Evolutionary conservation across 92 coral and sea anemone species (phyloP), one percentile per base, ranked within the genome.

Genomic region (Heliopora coerulea): DNA sequence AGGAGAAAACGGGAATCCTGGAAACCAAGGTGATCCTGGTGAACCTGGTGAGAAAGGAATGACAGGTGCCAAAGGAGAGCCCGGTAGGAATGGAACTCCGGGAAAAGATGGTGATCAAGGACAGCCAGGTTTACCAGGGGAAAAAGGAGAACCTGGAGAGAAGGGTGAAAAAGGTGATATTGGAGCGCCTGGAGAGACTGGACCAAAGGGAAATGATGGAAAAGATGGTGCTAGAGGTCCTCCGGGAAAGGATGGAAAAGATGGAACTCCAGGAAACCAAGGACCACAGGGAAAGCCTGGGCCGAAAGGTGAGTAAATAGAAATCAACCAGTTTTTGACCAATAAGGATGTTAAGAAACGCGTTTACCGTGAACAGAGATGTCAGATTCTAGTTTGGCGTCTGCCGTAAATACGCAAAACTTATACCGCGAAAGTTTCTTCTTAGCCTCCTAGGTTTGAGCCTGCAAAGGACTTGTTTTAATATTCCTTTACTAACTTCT

Each of bases 1-100:
- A 34, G 69, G 69, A 62, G 69, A 62, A 13, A 62, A 31, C 19
- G 69, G 69, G 41, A 62, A 31, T 41, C n/a, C n/a, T 34, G n/a
- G n/a, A n/a, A n/a, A n/a, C n/a, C n/a, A n/a, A n/a, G 69, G 69
- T 25, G 37, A 34, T 31, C 48, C 69, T 31, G 69, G 69, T 26
- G 49, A 34, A 62, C 11, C 49, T 0, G 52, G 69, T 2, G 69
- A 31, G 8, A 62, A 62, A 62, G 69, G 69, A 24, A 62, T 34
- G 69, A 31, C 37, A 34, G 69, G 69, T 0, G 48, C 21, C 13
- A 41, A 21, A 6, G 69, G 69, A 21, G 49, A 62, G 35, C 48
- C 37, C 23, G 69, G 69, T 26, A 18, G 2, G n/a, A 34, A 62
- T n/a, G 69, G 69, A 0, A 12, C 48, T 0, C 69, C 49, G 21